Percentiles rank a stretch among this genome's conserved stretches.
Evolutionary conservation across 1,140 invertebrate species (phyloP).

Genomic region (Drosophila dunni): DNA sequence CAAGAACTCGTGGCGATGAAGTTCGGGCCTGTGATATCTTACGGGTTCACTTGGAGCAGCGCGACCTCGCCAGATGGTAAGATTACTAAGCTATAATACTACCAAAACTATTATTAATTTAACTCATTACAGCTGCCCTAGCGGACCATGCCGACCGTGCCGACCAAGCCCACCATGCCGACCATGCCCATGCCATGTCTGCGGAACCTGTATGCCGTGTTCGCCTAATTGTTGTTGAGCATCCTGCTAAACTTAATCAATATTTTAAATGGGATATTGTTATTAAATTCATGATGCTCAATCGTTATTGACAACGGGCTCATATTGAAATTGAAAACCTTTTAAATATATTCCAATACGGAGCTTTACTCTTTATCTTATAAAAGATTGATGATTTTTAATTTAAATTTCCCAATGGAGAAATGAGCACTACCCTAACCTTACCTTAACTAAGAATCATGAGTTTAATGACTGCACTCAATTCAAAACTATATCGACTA

Average conservation of each 20-base stretch:
- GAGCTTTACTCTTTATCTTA: neutral
- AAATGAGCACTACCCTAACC: too few species aligned
- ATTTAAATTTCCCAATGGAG: neutral
- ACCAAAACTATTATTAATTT: too few species aligned
- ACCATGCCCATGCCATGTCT: neutral
- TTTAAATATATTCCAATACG: neutral
- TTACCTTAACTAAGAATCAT: too few species aligned
- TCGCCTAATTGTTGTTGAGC: neutral
- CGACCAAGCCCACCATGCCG: neutral
- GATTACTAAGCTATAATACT: too few species aligned
- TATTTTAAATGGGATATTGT: neutral
- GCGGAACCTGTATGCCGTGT: conserved; percentile 12
- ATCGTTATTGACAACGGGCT: neutral
- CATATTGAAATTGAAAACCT: neutral
- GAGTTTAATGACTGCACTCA: too few species aligned
- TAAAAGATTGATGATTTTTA: neutral
- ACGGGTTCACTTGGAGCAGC: conserved; percentile 56
- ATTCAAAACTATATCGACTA: too few species aligned
- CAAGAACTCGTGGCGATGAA: conserved; percentile 42
- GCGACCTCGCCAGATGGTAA: conserved; percentile 59
- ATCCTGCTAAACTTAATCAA: neutral
- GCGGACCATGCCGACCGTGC: too few species aligned
- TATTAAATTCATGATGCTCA: neutral
- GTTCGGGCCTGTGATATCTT: conserved; percentile 57
- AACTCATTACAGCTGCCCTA: too few species aligned